Evolutionary conservation across 2,113 vertebrate species (phyloP).

Genomic region (Pseudorectes ferrugineus): DNA sequence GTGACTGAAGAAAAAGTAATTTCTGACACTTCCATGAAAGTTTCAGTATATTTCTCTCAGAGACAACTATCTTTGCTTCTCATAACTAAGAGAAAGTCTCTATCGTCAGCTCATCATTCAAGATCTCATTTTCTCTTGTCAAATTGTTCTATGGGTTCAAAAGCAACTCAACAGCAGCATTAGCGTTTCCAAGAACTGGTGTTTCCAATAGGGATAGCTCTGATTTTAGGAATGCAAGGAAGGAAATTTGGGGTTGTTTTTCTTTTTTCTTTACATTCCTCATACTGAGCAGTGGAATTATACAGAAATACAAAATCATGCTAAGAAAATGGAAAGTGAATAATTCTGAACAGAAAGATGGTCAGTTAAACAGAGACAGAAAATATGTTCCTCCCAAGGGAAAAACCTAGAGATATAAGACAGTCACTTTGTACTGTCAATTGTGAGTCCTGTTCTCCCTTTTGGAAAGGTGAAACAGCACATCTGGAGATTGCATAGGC

Average conservation of each 20-base stretch:
- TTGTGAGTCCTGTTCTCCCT: background rate
- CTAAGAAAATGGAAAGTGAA: background rate
- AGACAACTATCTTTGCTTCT: background rate
- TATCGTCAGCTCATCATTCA: background rate
- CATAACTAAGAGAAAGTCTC: background rate
- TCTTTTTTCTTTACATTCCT: background rate
- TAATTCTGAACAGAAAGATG: background rate
- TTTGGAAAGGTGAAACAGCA: rapidly evolving
- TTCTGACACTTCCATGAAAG: background rate
- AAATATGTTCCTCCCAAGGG: background rate
- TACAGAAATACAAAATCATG: background rate
- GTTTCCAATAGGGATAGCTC: background rate
- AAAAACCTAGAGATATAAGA: background rate
- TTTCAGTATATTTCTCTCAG: background rate
- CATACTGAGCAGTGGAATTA: background rate
- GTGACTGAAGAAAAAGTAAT: background rate
- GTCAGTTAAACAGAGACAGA: background rate
- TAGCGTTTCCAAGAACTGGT: background rate
- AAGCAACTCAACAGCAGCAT: background rate
- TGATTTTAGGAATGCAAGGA: background rate
- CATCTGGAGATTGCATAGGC: background rate
- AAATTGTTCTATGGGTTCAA: background rate
- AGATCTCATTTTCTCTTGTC: background rate
- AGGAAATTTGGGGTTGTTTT: rapidly evolving
- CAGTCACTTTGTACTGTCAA: background rate